Conservation (phyloP, 2,113 vertebrate genomes). For the Chaetorhynchus papuensis region DNA sequence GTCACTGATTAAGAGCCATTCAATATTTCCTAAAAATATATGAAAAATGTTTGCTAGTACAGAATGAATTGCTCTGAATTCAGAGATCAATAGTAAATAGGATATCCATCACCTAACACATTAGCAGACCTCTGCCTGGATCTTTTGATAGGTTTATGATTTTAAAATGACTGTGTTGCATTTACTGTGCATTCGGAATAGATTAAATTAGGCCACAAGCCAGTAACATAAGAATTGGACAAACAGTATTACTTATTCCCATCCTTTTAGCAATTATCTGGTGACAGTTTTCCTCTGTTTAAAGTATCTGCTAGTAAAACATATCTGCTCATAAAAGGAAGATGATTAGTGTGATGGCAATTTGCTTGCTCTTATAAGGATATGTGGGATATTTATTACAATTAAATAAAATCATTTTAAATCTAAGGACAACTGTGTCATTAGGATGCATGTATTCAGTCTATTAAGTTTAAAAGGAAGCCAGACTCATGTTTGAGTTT, state of each 20-base stretch:
- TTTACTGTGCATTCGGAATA: not conserved
- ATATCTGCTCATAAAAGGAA: not conserved
- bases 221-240: not conserved
- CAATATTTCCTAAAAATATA: constrained; percentile 56
- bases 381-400: not conserved
- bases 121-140: not conserved
- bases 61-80: constrained; percentile 6
- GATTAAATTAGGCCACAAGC: not conserved
- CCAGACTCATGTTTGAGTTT: not conserved
- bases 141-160: constrained; percentile 23
- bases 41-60: not conserved
- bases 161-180: not conserved
- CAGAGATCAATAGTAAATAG: constrained; percentile 16
- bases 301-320: not conserved
- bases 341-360: not conserved
- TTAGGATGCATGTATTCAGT: not conserved
- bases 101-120: constrained; percentile 14
- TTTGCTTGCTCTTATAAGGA: not conserved
- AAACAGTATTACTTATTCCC: not conserved
- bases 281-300: not conserved
- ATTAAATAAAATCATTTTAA: not conserved
- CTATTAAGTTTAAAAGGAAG: not conserved
- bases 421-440: not conserved
- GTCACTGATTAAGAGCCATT: constrained; percentile 27
- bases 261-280: not conserved